Evolutionary conservation across 2,888 invertebrate species (phyloP).

Genomic region (Chaetoderma sp.): DNA sequence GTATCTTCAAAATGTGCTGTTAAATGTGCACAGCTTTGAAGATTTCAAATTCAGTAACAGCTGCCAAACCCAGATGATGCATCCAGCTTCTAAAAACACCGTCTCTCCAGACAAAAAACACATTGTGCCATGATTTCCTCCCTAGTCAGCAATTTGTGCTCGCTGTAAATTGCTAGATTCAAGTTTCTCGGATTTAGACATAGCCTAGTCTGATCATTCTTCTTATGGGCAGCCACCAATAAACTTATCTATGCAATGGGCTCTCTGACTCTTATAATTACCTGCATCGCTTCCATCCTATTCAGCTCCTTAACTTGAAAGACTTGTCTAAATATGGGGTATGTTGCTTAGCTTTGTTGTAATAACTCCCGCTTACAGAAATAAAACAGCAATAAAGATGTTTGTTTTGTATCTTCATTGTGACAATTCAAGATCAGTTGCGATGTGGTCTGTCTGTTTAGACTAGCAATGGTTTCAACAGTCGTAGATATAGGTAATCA

Average conservation of each 20-base stretch:
- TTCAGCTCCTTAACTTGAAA: slow-evolving; percentile 29
- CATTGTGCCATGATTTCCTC: slow-evolving; percentile 38
- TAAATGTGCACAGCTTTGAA: slow-evolving; percentile 19
- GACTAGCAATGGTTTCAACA: no score
- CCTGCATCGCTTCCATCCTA: slow-evolving; percentile 25
- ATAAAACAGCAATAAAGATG: no score
- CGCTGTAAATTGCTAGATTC: slow-evolving; percentile 36
- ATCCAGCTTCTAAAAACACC: slow-evolving; percentile 35
- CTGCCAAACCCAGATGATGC: slow-evolving; percentile 37
- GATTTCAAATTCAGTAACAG: slow-evolving; percentile 19
- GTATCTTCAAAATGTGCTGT: slow-evolving; percentile 27
- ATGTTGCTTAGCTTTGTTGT: no score
- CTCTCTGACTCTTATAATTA: slow-evolving; percentile 33
- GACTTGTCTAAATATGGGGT: no score
- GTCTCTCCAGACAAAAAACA: slow-evolving; percentile 27
- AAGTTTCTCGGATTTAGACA: slow-evolving; percentile 42
- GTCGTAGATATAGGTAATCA: no score
- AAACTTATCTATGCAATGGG: slow-evolving; percentile 41
- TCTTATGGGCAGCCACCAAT: slow-evolving; percentile 32
- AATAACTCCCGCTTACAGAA: no score
- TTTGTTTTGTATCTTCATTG: no score
- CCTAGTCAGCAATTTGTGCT: slow-evolving; percentile 37
- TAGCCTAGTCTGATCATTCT: slow-evolving; percentile 35
- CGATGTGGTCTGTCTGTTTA: no score
- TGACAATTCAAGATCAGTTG: no score